Base-by-base conservation (phyloP, 2,113 vertebrate genomes). In the Indicator indicator region DNA sequence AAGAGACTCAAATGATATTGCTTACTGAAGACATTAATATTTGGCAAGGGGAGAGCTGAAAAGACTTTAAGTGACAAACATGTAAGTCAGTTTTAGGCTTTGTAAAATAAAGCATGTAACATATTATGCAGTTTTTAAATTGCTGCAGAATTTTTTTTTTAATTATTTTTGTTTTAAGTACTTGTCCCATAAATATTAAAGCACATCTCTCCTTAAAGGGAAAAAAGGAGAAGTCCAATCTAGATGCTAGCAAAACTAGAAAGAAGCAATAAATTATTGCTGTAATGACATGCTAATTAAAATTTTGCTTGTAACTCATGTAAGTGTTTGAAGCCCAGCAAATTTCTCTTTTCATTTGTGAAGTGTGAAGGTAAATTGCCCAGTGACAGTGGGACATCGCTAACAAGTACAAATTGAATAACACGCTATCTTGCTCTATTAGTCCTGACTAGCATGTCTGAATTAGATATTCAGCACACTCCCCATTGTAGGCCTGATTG, bases 291-390 rank as follows among this genome's bases (percentile, higher is more conserved):
- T 98, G 98, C 98, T 99, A 99, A 99, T 99, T 99, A 99, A 99
- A 99, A 99, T 99, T 98, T 99, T 98, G 98, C 99, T 99, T 99
- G 99, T 99, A 99, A 99, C 98, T 99, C 99, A 98, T 98, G 98
- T 98, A 98, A 98, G 98, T 98, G 97, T 98, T 99, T 98, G 98
- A 99, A 98, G 97, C 97, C 97, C 96, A 97, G 98, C 97, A 98
- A 98, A 98, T 98, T 97, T 97, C 97, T 98, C 98, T 99, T 99
- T 99, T 99, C 98, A 99, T 99, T 98, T 98, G 97, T 98, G 98
- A 97, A 98, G 98, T 98, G 98, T 98, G 98, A 97, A 98, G 98
- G 98, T 98, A 99, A 99, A 99, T 99, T 99, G 98, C 98, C 97
- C 94, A 76, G 95, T 97, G 98, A 98, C 98, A 98, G 98, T 98